A percentile compares a stretch with the other conserved stretches of the same genome.
phyloP scores from a whole-genome alignment of 2,113 vertebrate genomes.

The Corythoichthys haematopterus region DNA sequence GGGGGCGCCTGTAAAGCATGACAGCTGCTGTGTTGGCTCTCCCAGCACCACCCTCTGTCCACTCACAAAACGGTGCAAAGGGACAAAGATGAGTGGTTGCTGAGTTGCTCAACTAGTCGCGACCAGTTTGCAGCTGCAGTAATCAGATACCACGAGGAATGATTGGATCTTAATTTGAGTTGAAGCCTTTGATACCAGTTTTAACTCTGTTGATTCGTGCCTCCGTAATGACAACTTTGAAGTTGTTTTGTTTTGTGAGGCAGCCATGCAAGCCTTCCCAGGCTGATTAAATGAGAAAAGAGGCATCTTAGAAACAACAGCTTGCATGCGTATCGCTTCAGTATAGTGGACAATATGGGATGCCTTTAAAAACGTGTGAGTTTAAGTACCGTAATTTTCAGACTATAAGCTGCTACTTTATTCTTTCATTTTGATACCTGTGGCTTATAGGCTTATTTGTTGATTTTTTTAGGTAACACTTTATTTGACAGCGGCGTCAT shows the following conservation, averaged over 20 bases:
- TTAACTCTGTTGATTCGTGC: conserved; percentile 30
- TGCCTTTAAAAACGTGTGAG: not conserved
- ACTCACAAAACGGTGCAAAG: conserved; percentile 60
- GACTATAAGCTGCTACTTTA: too few species aligned
- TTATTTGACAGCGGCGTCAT: too few species aligned
- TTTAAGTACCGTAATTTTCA: too few species aligned
- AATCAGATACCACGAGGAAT: conserved; percentile 23
- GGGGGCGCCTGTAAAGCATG: conserved; percentile 65
- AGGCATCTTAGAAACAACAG: conserved; percentile 45
- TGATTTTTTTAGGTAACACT: too few species aligned
- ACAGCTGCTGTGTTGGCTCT: conserved; percentile 66
- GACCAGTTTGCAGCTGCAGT: conserved; percentile 39
- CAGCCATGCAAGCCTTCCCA: conserved; percentile 26
- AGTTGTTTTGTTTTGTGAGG: conserved; percentile 48
- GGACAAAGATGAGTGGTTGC: conserved; percentile 47
- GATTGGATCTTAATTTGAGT: conserved; percentile 33
- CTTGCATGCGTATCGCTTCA: conserved; percentile 24
- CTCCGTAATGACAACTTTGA: conserved; percentile 26
- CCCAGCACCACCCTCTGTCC: conserved; percentile 59
- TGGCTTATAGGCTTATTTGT: too few species aligned
- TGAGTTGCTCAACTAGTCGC: conserved; percentile 35
- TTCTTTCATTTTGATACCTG: too few species aligned
- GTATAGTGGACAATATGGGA: conserved; percentile 22
- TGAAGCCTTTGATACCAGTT: conserved; percentile 33
- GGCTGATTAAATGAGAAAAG: conserved; percentile 49